Percentiles rank a stretch among this genome's conserved stretches.
These are phyloP conservation scores for Azemiops feae DNA, from an alignment of 2,113 vertebrate species.

Conservation along the genomic window DNA sequence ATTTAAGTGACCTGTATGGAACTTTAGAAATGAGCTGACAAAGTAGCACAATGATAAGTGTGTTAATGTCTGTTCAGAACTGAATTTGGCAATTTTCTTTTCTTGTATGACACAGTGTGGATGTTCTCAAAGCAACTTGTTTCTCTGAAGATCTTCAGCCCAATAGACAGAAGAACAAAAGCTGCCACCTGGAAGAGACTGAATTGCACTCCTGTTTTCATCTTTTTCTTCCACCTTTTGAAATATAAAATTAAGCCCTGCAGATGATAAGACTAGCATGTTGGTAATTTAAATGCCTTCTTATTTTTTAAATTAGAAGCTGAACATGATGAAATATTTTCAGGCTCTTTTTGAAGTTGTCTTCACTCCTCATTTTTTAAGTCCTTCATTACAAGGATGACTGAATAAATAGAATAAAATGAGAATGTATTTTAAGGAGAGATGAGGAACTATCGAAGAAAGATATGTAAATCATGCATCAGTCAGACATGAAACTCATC, in stretches of 20 bases:
- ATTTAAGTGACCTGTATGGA: neutral
- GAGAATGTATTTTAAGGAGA: conserved; percentile 16
- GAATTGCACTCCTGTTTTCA: neutral
- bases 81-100: conserved; percentile 32
- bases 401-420: conserved; percentile 31
- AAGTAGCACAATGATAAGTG: neutral
- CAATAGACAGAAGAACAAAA: neutral
- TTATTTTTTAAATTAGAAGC: conserved; percentile 41
- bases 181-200: neutral
- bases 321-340: conserved; percentile 36
- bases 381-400: neutral
- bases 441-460: neutral
- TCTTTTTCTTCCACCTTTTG: neutral
- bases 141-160: neutral
- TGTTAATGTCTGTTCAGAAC: neutral
- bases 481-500: conserved; percentile 12
- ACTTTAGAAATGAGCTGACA: conserved; percentile 32
- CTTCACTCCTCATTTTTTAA: conserved; percentile 26
- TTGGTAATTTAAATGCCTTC: conserved; percentile 43
- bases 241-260: conserved; percentile 16
- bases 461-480: neutral
- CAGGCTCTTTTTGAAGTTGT: neutral
- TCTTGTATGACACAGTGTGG: neutral
- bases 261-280: conserved; percentile 31
- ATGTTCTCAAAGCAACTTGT: conserved; percentile 11